phyloP scores from a whole-genome alignment of 2,113 vertebrate species.

The Onychorhynchus coronatus region DNA sequence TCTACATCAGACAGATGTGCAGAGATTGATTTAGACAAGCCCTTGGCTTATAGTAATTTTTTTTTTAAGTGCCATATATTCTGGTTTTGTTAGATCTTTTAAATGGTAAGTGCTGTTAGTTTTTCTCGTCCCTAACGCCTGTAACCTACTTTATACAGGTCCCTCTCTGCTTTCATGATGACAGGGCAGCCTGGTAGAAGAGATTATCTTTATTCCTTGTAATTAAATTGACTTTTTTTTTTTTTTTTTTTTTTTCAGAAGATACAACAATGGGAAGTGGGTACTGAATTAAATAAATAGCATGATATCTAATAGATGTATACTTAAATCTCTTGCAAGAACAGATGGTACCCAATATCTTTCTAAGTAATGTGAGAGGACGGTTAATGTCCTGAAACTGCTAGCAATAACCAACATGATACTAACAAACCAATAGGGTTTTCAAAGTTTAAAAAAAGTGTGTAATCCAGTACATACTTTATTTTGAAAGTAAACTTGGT shows the following conservation, averaged over 20 bases:
- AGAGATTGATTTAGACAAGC: conserved; percentile 88
- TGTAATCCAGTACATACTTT: background rate
- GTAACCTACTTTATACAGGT: conserved; percentile 69
- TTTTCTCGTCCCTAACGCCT: conserved; percentile 51
- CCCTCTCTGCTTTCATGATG: conserved; percentile 64
- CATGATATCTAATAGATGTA: conserved; percentile 79
- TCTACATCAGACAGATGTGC: conserved; percentile 89
- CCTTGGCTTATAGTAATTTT: conserved; percentile 83
- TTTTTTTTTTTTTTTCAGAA: conserved; percentile 59
- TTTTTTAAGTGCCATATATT: conserved; percentile 76
- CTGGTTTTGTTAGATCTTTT: conserved; percentile 72
- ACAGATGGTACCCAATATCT: conserved; percentile 85
- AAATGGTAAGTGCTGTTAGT: conserved; percentile 68
- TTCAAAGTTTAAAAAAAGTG: conserved; percentile 60
- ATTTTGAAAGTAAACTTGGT: background rate
- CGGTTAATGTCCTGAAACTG: conserved; percentile 85
- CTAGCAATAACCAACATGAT: conserved; percentile 64
- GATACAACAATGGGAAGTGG: conserved; percentile 78
- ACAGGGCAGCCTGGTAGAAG: conserved; percentile 69
- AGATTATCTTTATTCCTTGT: conserved; percentile 84
- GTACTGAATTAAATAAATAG: conserved; percentile 85
- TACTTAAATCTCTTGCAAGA: conserved; percentile 79
- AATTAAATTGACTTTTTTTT: conserved; percentile 84
- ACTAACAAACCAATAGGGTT: conserved; percentile 64
- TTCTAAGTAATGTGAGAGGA: conserved; percentile 84